phyloP scores from a whole-genome alignment of 92 coral and sea anemone species.

The Phenganax stokvisi region DNA sequence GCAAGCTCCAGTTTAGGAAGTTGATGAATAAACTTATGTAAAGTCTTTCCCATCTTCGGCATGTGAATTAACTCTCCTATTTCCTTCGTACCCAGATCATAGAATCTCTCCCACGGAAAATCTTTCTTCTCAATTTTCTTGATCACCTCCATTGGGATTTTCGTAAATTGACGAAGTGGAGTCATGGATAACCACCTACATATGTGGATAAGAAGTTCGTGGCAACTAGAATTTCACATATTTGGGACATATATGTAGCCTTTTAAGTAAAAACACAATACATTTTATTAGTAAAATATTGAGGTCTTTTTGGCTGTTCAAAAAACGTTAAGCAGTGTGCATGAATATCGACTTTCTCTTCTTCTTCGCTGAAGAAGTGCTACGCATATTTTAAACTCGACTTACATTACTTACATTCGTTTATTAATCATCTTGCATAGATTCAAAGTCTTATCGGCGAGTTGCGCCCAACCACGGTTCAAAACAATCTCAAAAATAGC shows the following conservation, averaged over 20 bases:
- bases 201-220: not conserved
- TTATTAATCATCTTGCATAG: slow-evolving; percentile 95
- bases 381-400: not conserved
- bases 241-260: no score
- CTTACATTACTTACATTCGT: slow-evolving; percentile 96
- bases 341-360: no score
- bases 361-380: not conserved
- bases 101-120: slow-evolving; percentile 97
- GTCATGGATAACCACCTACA: slow-evolving; percentile 98
- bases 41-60: slow-evolving; percentile 98
- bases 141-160: slow-evolving; percentile 92
- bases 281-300: no score
- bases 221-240: no score
- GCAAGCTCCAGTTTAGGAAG: slow-evolving; percentile 98
- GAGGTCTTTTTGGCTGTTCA: no score
- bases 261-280: no score
- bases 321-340: no score
- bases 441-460: slow-evolving; percentile 79
- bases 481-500: slow-evolving; percentile 97
- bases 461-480: slow-evolving; percentile 98
- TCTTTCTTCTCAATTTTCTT: slow-evolving; percentile 98
- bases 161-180: slow-evolving; percentile 94
- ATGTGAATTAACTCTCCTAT: slow-evolving; percentile 97
- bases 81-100: slow-evolving; percentile 95
- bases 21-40: slow-evolving; percentile 97